phyloP scores from a whole-genome alignment of 2,797 vertebrate genomes.

The Serranus cabrilla region DNA sequence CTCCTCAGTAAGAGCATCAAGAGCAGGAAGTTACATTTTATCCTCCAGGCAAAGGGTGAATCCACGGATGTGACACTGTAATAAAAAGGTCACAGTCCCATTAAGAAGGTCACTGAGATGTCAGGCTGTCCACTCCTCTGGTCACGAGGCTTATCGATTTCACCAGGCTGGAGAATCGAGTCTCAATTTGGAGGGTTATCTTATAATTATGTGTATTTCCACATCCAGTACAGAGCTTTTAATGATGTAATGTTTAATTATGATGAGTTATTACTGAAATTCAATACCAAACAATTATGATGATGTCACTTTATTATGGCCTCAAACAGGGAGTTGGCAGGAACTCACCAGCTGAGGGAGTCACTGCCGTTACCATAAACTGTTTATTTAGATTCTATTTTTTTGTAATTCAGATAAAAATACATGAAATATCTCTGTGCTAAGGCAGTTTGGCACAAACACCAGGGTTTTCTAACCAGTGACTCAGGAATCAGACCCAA shows the following conservation, averaged over 20 bases:
- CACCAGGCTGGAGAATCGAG: slow-evolving; percentile 42
- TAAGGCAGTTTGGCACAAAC: too few relatives aligned
- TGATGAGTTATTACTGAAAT: slow-evolving; percentile 23
- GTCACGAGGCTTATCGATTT: slow-evolving; percentile 56
- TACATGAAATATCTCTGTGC: not conserved
- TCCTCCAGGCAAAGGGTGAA: slow-evolving; percentile 51
- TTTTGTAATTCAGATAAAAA: not conserved
- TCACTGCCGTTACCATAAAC: not conserved
- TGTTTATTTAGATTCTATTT: not conserved
- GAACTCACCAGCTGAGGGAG: not conserved
- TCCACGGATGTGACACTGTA: slow-evolving; percentile 28
- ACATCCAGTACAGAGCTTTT: slow-evolving; percentile 28
- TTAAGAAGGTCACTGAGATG: slow-evolving; percentile 65
- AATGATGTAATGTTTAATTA: slow-evolving; percentile 42
- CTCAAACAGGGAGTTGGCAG: not conserved
- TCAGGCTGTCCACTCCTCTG: slow-evolving; percentile 43
- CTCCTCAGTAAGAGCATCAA: slow-evolving; percentile 36
- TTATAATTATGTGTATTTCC: slow-evolving; percentile 27
- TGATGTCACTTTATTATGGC: not conserved
- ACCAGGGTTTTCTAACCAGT: too few relatives aligned
- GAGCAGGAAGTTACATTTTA: slow-evolving; percentile 47
- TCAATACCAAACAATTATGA: slow-evolving; percentile 14
- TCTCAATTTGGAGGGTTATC: slow-evolving; percentile 33
- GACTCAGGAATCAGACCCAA: too few relatives aligned
- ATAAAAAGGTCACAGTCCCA: slow-evolving; percentile 50